Evolutionary conservation across 1,140 invertebrate genomes (phyloP).

Genomic region (Coboldia fuscipes): DNA sequence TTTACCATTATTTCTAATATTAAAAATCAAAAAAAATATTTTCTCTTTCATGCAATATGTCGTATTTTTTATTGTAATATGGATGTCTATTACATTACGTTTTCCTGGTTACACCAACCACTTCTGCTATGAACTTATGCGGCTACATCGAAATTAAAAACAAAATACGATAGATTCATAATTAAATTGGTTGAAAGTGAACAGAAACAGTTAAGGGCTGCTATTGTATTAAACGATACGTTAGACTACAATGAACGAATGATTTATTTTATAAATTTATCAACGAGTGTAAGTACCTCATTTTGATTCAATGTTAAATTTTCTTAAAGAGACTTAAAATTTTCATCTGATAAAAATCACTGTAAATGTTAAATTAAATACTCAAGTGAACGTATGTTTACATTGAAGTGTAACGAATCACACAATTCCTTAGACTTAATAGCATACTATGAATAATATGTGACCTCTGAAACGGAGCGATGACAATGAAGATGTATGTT

Average conservation of each 20-base stretch:
- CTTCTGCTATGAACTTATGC: no score
- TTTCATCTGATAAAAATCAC: no score
- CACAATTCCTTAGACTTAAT: no score
- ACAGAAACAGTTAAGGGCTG: constrained; percentile 36
- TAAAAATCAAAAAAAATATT: no score
- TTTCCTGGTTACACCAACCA: no score
- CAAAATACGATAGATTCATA: constrained; percentile 38
- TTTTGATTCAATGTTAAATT: no score
- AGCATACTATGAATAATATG: not conserved
- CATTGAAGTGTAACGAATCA: not conserved
- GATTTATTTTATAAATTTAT: constrained; percentile 47
- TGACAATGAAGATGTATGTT: constrained; percentile 1
- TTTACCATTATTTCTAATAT: no score
- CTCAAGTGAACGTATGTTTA: not conserved
- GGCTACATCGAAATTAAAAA: no score
- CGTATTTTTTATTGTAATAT: no score
- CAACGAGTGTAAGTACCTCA: constrained; percentile 37
- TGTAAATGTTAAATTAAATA: not conserved
- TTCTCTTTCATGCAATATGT: no score
- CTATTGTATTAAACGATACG: constrained; percentile 36
- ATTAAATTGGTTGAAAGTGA: constrained; percentile 38
- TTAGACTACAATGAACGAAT: constrained; percentile 50
- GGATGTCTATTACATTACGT: no score
- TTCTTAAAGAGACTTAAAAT: no score
- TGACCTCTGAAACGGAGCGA: not conserved